Percentiles rank a stretch among this genome's conserved stretches.
Conservation (phyloP, 2,113 vertebrate genomes). For the Edolisoma coerulescens region DNA sequence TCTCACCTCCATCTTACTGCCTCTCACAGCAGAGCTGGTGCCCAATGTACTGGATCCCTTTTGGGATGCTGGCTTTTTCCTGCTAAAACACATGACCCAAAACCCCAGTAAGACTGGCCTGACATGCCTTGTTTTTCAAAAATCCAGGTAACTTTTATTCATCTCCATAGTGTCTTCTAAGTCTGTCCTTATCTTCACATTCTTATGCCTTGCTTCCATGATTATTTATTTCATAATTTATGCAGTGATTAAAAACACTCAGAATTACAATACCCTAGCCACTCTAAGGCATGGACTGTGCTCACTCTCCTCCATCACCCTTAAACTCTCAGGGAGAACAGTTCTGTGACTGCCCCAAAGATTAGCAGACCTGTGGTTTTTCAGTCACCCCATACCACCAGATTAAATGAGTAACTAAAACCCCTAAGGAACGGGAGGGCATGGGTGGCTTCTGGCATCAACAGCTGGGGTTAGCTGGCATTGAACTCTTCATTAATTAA, state of each 20-base stretch:
- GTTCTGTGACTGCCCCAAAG: not conserved
- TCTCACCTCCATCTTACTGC: not conserved
- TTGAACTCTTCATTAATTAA: not conserved
- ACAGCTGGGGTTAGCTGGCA: not conserved
- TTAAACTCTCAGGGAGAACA: not conserved
- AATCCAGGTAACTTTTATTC: not conserved
- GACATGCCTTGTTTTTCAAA: not conserved
- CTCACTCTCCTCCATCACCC: not conserved
- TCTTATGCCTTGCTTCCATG: not conserved
- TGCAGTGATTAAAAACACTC: not conserved
- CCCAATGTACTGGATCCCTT: rapidly evolving
- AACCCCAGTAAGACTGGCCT: not conserved
- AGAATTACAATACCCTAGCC: not conserved
- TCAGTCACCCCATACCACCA: not conserved
- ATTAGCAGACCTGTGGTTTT: not conserved
- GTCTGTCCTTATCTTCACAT: not conserved
- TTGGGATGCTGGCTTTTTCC: not conserved
- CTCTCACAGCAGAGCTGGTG: not conserved
- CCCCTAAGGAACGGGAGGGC: not conserved
- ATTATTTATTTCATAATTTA: not conserved
- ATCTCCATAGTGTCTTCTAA: not conserved
- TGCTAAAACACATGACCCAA: not conserved
- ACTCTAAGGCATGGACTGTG: not conserved
- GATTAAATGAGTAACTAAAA: not conserved
- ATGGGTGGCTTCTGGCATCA: not conserved